These are phyloP conservation scores for Drosophila melanogaster DNA, from an alignment of 1,140 invertebrate genomes.

Conservation along the genomic window DNA sequence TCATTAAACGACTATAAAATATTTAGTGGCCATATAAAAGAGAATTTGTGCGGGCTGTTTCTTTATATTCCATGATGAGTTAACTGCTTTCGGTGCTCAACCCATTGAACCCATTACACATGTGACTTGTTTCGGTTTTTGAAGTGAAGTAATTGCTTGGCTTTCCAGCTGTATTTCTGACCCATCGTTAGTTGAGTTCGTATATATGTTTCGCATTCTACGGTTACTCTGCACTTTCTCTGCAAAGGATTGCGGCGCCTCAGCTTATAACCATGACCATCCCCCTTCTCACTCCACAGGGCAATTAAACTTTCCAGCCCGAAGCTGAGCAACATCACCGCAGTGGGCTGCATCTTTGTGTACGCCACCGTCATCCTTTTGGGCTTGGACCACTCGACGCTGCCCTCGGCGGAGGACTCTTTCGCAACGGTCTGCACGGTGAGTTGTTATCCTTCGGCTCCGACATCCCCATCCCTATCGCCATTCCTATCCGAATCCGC, in stretches of 20 bases:
- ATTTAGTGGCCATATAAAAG: background rate
- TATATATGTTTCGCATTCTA: background rate
- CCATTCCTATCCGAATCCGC: background rate
- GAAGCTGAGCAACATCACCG: constrained; percentile 97
- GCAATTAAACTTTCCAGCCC: constrained; percentile 97
- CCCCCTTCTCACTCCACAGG: constrained; percentile 83
- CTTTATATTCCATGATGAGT: too few species aligned
- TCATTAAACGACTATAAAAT: background rate
- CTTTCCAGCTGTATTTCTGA: background rate
- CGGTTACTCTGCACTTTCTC: constrained; percentile 58
- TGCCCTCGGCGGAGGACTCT: constrained; percentile 88
- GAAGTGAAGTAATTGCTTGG: constrained; percentile 24
- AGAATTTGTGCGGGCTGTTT: background rate
- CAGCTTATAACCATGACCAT: constrained; percentile 20
- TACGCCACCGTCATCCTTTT: constrained; percentile 96
- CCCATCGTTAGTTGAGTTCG: background rate
- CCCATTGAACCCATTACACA: background rate
- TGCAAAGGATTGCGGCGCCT: background rate
- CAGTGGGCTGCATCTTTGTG: constrained; percentile 96
- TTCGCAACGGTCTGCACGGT: constrained; percentile 95
- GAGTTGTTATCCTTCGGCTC: constrained; percentile 85
- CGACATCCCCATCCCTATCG: background rate
- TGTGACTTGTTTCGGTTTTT: constrained; percentile 1
- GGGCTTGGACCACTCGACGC: constrained; percentile 92
- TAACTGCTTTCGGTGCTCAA: background rate